phyloP scores from a whole-genome alignment of 1,140 invertebrate genomes.

The Ganaspis sp. region DNA sequence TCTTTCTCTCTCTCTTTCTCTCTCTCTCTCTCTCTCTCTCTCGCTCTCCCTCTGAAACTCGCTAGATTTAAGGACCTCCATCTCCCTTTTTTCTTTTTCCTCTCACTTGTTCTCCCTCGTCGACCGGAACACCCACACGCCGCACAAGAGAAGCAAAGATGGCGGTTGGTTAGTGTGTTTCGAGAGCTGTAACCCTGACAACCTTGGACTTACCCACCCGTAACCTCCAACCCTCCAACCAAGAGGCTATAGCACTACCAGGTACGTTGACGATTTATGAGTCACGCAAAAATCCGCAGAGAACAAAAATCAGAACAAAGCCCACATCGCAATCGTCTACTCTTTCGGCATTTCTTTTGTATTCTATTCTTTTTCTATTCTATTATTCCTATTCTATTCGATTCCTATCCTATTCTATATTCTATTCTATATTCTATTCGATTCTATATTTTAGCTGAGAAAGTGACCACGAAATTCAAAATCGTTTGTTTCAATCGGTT shows the following conservation, averaged over 20 bases:
- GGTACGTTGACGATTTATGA: conserved; percentile 21
- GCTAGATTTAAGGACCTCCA: conserved; percentile 2
- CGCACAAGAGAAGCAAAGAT: conserved; percentile 67
- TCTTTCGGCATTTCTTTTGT: too few relatives aligned
- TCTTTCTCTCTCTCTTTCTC: conserved; percentile 40
- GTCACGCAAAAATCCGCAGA: background rate
- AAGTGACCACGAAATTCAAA: too few relatives aligned
- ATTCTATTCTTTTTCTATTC: too few relatives aligned
- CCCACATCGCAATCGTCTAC: background rate
- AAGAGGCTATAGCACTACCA: conserved; percentile 2
- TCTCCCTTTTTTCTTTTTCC: conserved; percentile 52
- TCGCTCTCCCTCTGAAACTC: conserved; percentile 37
- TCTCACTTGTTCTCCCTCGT: conserved; percentile 52
- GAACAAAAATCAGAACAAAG: background rate
- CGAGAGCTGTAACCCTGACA: conserved; percentile 75
- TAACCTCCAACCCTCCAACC: conserved; percentile 57
- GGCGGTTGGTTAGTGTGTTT: conserved; percentile 72
- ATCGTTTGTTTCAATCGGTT: too few relatives aligned
- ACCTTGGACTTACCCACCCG: conserved; percentile 71
- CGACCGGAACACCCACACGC: conserved; percentile 69
- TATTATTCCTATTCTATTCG: too few relatives aligned
- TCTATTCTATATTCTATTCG: too few relatives aligned
- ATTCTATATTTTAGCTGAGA: too few relatives aligned
- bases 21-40: conserved; percentile 40
- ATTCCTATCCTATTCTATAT: too few relatives aligned